Evolutionary conservation across 2,113 vertebrate species (phyloP).

Genomic region (Sinocyclocheilus maitianheensis): DNA sequence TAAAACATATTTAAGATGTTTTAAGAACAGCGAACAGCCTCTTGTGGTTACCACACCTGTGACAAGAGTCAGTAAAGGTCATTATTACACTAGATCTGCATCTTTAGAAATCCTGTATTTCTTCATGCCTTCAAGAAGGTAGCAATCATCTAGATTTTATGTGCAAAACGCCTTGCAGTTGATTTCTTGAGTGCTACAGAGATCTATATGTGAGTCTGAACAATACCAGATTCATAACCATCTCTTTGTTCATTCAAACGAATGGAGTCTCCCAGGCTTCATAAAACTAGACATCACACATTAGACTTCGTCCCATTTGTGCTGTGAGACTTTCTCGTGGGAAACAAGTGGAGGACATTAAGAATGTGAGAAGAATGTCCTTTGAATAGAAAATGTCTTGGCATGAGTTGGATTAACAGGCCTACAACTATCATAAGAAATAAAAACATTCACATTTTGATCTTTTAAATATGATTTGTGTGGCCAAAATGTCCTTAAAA

Average conservation of each 20-base stretch:
- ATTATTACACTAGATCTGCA: too few species aligned
- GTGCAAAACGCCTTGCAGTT: neutral
- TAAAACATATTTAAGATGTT: too few species aligned
- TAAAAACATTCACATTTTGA: neutral
- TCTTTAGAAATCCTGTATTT: constrained; percentile 7
- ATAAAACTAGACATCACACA: neutral
- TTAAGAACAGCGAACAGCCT: too few species aligned
- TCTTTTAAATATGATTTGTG: neutral
- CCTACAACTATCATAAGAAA: neutral
- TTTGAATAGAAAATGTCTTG: neutral
- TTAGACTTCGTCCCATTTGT: neutral
- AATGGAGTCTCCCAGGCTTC: constrained; percentile 32
- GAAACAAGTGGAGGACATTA: constrained; percentile 8
- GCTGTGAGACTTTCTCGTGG: constrained; percentile 40
- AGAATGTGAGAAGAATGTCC: constrained; percentile 1
- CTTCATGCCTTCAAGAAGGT: constrained; percentile 15
- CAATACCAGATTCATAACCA: constrained; percentile 2
- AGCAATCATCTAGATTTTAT: neutral
- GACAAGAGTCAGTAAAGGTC: neutral
- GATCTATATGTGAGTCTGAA: constrained; percentile 45
- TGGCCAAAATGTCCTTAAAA: neutral
- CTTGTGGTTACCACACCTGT: neutral
- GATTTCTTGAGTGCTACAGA: constrained; percentile 45
- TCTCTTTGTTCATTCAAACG: constrained; percentile 51
- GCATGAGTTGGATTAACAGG: neutral